These are phyloP conservation scores for Aphyosemion australe DNA, from an alignment of 2,113 vertebrate genomes.

Conservation along the genomic window DNA sequence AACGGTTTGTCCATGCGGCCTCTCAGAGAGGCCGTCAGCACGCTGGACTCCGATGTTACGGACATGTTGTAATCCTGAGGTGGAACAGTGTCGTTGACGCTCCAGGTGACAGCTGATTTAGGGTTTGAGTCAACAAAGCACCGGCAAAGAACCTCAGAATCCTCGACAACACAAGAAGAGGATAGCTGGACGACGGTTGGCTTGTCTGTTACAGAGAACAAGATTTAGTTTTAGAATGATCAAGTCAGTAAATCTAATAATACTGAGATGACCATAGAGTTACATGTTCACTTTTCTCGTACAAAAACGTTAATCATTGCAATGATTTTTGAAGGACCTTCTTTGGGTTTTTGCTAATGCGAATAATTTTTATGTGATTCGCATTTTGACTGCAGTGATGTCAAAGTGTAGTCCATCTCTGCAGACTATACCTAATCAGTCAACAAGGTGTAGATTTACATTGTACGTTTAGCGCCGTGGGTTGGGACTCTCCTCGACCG, in stretches of 20 bases:
- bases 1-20: constrained; percentile 55
- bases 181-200: constrained; percentile 62
- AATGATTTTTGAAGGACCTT: background rate
- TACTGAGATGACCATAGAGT: background rate
- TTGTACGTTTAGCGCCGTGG: constrained; percentile 61
- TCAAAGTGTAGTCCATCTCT: background rate
- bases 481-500: constrained; percentile 70
- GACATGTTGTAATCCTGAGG: constrained; percentile 67
- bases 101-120: constrained; percentile 77
- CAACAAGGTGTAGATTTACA: constrained; percentile 63
- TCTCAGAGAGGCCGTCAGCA: constrained; percentile 53
- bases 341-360: too few species aligned
- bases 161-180: constrained; percentile 67
- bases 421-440: background rate
- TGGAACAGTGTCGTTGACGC: constrained; percentile 68
- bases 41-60: constrained; percentile 6
- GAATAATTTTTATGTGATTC: too few species aligned
- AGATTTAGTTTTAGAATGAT: background rate
- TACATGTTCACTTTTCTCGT: background rate
- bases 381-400: background rate
- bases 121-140: constrained; percentile 80
- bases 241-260: background rate
- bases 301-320: too few species aligned
- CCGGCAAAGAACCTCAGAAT: constrained; percentile 55
- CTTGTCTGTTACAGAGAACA: constrained; percentile 55